Evolutionary conservation across 2,888 invertebrate genomes (phyloP), one percentile per base, ranked within the genome.

Genomic region (Kuschelorhynchus macadamiae): DNA sequence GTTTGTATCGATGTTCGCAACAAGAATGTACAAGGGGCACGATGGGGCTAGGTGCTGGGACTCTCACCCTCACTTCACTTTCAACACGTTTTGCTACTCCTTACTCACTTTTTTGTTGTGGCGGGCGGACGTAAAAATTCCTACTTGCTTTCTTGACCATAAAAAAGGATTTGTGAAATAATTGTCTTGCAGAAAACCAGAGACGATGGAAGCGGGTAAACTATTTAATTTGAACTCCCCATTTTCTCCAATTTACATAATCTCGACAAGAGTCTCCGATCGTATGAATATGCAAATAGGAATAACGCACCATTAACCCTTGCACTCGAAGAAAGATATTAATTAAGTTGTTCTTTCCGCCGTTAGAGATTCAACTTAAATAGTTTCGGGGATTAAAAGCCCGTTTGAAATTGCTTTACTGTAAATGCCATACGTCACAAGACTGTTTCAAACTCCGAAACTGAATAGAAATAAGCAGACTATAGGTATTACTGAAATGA

Each of bases 261-360:
- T 41, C 53, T 41, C 41, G 52, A 11, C 9, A 55, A 41, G 41
- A 55, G 53, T 25, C 41, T 55, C 53, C 41, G 41, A 41, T 36
- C 36, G 41, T 44, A 62, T 62, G 62, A 61, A 61, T 62, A 62
- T 62, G 62, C 53, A 62, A 52, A 62, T 62, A 33, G 62, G 18
- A 52, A 39, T 62, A 59, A 44, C 62, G 46, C 44, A 21, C 52
- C 52, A 46, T 53, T 53, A n/a, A 52, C 42, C 42, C 53, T 33
- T 42, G 20, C 32, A 42, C 25, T 55, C 55, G 33, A 18, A 55
- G 55, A 63, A 55, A 63, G 63, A 63, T 55, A 63, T 63, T 63
- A 55, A 63, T 63, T 63, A 63, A 63, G 55, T 63, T 55, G 55
- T 50, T 61, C 39, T 61, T 61, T 30, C 53, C 52, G 52, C 62